Percentiles rank a stretch among this genome's conserved stretches.
phyloP scores from a whole-genome alignment of 1,140 invertebrate species.

The Triops longicaudatus region DNA sequence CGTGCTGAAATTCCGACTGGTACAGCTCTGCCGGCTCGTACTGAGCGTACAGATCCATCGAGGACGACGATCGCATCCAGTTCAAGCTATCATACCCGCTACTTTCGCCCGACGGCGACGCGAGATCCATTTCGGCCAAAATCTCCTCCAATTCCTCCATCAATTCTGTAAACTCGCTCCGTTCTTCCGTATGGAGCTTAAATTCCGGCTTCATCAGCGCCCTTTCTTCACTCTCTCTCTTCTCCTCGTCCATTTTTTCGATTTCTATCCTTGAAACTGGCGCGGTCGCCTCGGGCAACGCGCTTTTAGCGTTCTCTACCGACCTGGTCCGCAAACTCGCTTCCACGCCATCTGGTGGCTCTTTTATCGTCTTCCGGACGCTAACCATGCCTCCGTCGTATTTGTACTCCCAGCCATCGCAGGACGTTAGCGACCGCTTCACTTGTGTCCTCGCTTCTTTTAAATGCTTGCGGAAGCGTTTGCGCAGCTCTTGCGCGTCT shows the following conservation, averaged over 20 bases:
- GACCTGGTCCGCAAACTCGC: no score
- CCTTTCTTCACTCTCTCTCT: constrained; percentile 33
- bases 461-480: constrained; percentile 29
- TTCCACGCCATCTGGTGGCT: no score
- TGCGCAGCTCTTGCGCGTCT: constrained; percentile 30
- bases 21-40: constrained; percentile 5
- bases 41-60: background rate
- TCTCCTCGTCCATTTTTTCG: no score
- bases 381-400: background rate
- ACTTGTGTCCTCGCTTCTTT: constrained; percentile 32
- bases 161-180: constrained; percentile 16
- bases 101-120: constrained; percentile 63
- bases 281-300: no score
- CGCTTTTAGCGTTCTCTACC: no score
- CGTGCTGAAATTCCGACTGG: constrained; percentile 22
- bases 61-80: background rate
- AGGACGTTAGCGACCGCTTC: constrained; percentile 18
- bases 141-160: constrained; percentile 20
- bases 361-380: no score
- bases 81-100: constrained; percentile 72
- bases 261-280: no score
- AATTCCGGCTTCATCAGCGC: background rate
- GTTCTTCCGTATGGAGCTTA: background rate
- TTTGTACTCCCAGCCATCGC: constrained; percentile 27
- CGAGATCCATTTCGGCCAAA: constrained; percentile 42